Percentiles rank a stretch among this genome's conserved stretches.
Conservation (phyloP, 2,797 vertebrate species). For the Eremophila alpestris region DNA sequence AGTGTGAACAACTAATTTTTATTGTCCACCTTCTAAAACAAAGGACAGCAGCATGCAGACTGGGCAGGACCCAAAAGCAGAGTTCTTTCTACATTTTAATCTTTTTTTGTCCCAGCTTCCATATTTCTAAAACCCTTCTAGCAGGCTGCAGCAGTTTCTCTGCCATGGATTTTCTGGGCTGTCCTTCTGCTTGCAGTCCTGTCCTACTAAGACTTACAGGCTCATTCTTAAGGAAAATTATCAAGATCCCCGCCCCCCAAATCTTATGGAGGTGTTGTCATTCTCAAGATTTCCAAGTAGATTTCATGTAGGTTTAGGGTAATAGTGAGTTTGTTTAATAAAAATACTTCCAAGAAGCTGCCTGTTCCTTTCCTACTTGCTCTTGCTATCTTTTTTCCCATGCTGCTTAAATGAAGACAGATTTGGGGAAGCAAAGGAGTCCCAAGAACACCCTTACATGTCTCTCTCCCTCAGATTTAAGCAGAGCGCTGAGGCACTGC, state of each 20-base stretch:
- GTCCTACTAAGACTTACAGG: not conserved
- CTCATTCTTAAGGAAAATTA: not conserved
- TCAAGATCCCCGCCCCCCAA: not conserved
- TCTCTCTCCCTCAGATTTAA: not conserved
- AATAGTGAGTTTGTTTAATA: not conserved
- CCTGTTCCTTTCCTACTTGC: not conserved
- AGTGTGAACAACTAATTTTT: not conserved
- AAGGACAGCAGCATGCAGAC: accelerated
- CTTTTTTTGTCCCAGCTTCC: not conserved
- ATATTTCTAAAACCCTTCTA: not conserved
- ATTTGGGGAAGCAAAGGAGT: not conserved
- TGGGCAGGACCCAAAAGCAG: not conserved
- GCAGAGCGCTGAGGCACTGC: not conserved
- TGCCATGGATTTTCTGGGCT: accelerated
- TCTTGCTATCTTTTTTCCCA: not conserved
- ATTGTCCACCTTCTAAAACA: not conserved
- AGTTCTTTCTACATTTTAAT: not conserved
- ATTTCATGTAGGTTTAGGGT: not conserved
- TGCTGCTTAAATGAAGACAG: not conserved
- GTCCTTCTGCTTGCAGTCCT: not conserved
- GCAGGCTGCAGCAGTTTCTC: not conserved
- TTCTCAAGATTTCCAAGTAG: not conserved
- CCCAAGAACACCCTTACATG: accelerated
- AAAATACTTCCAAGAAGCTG: not conserved
- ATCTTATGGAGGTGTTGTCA: accelerated